Conservation (phyloP, 2,888 invertebrate genomes). For the Thymelicus sylvestris region DNA sequence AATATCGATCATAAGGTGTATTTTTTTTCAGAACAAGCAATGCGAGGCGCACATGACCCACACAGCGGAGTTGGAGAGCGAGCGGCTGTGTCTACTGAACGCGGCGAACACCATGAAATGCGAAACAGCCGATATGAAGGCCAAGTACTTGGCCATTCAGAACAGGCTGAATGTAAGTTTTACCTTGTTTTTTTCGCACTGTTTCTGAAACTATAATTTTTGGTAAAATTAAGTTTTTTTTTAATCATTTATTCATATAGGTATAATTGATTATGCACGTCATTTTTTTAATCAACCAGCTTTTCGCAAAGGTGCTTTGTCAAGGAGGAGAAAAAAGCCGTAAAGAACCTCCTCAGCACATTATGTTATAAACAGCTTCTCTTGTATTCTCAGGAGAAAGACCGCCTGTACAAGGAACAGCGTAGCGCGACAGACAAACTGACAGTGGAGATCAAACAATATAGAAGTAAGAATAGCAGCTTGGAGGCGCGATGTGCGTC, state of each 20-base stretch:
- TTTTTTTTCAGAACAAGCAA: conserved; percentile 59
- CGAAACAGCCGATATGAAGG: conserved; percentile 58
- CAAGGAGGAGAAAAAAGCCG: no score
- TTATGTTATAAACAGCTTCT: no score
- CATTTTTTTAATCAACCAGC: no score
- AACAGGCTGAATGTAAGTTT: conserved; percentile 58
- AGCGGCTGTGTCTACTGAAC: conserved; percentile 60
- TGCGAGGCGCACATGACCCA: conserved; percentile 67
- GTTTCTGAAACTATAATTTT: no score
- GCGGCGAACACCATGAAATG: conserved; percentile 59
- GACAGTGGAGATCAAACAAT: conserved; percentile 51
- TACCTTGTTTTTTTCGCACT: background rate
- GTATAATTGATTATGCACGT: no score
- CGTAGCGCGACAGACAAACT: conserved; percentile 62
- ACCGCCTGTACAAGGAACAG: conserved; percentile 66
- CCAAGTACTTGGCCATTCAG: conserved; percentile 58
- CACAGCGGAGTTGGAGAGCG: conserved; percentile 67
- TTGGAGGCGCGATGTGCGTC: conserved; percentile 58
- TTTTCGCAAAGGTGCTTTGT: no score
- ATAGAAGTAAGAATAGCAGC: conserved; percentile 47
- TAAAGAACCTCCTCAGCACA: no score
- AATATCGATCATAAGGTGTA: no score
- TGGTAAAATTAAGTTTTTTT: no score
- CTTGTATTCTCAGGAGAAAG: conserved; percentile 63
- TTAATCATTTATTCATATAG: no score